Conservation (phyloP, 2,797 vertebrate genomes). For the Macrochelys suwanniensis region DNA sequence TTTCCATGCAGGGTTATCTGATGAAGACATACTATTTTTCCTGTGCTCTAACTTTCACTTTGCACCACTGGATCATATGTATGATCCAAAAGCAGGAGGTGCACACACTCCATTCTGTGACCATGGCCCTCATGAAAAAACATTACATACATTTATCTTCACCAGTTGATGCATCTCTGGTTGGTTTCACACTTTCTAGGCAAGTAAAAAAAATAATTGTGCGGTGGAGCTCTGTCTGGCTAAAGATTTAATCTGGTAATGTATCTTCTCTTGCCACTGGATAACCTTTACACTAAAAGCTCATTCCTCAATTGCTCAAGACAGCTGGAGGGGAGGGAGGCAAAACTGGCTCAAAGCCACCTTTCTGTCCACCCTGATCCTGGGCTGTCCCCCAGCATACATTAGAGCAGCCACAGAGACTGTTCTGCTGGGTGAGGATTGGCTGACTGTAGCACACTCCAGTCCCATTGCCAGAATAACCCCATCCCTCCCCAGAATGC, state of each 20-base stretch:
- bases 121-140: background rate
- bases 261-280: background rate
- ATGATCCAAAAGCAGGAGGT: background rate
- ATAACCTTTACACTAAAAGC: background rate
- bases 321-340: background rate
- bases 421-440: rapidly evolving
- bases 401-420: background rate
- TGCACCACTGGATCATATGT: background rate
- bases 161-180: rapidly evolving
- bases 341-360: background rate
- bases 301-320: conserved; percentile 27
- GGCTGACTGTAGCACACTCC: background rate
- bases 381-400: background rate
- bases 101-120: background rate
- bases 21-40: background rate
- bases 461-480: background rate
- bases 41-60: background rate
- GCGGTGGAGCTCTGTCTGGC: background rate
- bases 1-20: background rate
- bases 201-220: background rate
- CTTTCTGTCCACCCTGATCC: background rate
- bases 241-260: background rate
- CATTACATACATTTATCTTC: background rate
- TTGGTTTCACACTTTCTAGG: background rate
- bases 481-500: background rate